Conservation (phyloP, 1,140 invertebrate species). For the Plectus sambesii region DNA sequence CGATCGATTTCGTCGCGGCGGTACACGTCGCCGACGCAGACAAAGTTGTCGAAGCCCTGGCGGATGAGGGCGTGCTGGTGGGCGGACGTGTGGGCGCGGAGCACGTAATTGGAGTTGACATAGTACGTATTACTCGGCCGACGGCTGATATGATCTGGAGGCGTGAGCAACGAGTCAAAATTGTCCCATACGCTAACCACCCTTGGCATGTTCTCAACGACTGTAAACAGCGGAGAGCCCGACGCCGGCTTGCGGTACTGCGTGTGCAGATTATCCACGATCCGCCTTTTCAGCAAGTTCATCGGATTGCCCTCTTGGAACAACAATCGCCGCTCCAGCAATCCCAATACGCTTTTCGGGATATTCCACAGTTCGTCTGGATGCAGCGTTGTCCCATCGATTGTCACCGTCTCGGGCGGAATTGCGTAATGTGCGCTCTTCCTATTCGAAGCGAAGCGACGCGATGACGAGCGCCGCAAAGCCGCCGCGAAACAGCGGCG, state of each 20-base stretch:
- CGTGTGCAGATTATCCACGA: slow-evolving; percentile 29
- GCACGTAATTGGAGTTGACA: slow-evolving; percentile 34
- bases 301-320: slow-evolving; percentile 38
- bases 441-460: no score
- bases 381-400: no score
- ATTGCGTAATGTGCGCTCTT: no score
- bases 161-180: slow-evolving; percentile 42
- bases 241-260: slow-evolving; percentile 30
- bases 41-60: slow-evolving; percentile 77
- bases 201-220: slow-evolving; percentile 36
- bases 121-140: slow-evolving; percentile 41
- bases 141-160: slow-evolving; percentile 39
- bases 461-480: no score
- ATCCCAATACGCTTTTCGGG: no score
- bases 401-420: no score
- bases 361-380: no score
- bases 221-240: slow-evolving; percentile 37
- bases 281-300: slow-evolving; percentile 33
- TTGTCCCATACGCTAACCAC: slow-evolving; percentile 39
- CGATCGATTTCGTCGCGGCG: slow-evolving; percentile 84
- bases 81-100: slow-evolving; percentile 75
- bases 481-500: no score
- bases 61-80: slow-evolving; percentile 78
- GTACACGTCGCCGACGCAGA: slow-evolving; percentile 90
- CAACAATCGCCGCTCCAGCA: no score